phyloP scores from a whole-genome alignment of 1,140 invertebrate species.

The Achatina immaculata region DNA sequence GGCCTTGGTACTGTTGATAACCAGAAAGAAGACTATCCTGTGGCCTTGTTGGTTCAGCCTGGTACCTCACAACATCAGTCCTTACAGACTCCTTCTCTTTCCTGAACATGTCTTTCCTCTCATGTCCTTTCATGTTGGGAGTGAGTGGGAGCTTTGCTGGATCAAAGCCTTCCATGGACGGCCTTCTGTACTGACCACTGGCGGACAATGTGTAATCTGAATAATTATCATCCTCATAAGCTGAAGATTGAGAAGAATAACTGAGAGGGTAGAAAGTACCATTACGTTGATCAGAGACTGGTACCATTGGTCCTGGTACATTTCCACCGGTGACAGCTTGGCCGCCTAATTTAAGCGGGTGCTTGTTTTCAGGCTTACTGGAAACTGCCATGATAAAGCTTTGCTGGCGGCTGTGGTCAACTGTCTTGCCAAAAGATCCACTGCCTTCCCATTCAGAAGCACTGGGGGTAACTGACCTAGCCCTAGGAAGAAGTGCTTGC shows the following conservation, averaged over 20 bases:
- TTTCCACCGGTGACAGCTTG: conserved; percentile 8
- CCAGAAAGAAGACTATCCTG: background rate
- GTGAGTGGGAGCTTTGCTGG: conserved; percentile 50
- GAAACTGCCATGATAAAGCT: conserved; percentile 66
- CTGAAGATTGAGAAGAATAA: background rate
- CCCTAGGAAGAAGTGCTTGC: conserved; percentile 72
- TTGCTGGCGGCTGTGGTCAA: conserved; percentile 63
- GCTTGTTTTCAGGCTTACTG: conserved; percentile 46
- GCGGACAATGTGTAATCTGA: conserved; percentile 61
- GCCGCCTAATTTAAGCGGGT: conserved; percentile 27
- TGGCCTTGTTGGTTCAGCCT: conserved; percentile 45
- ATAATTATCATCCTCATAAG: conserved; percentile 38
- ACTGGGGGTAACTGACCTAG: conserved; percentile 81
- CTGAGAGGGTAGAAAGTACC: background rate
- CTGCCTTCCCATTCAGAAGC: conserved; percentile 69
- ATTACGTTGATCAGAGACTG: background rate
- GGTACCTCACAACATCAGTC: conserved; percentile 63
- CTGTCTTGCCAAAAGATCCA: conserved; percentile 32
- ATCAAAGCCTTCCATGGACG: conserved; percentile 50
- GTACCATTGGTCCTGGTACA: conserved; percentile 24
- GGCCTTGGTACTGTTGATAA: background rate
- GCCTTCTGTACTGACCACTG: conserved; percentile 59
- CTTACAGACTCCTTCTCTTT: conserved; percentile 56
- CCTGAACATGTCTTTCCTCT: conserved; percentile 64
- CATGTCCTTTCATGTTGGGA: conserved; percentile 51